A percentile compares a stretch with the other conserved stretches of the same genome.
Conservation (phyloP, 1,140 invertebrate species). For the Brachionus rubens region DNA sequence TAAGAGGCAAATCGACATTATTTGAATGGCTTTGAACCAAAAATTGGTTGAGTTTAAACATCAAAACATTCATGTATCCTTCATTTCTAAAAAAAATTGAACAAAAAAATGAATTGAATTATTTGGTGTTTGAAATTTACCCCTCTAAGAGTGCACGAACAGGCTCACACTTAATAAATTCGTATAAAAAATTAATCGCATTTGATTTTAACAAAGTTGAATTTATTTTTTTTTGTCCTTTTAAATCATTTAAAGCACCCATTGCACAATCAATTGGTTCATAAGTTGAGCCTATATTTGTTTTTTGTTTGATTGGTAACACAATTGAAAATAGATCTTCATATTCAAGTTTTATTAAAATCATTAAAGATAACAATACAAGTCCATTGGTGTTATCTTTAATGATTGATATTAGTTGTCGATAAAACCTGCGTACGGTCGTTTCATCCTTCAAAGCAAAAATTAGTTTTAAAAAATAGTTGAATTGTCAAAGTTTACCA, state of each 20-base stretch:
- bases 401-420: conserved; percentile 23
- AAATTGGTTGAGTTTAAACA: conserved; percentile 29
- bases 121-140: neutral
- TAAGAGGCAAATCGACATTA: neutral
- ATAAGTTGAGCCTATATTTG: conserved; percentile 10
- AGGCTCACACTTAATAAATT: conserved; percentile 29
- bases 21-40: neutral
- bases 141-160: neutral
- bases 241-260: conserved; percentile 14
- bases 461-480: neutral
- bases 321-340: conserved; percentile 17
- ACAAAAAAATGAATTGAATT: neutral
- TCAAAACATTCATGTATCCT: neutral
- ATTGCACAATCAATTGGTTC: conserved; percentile 35
- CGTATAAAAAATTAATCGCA: conserved; percentile 36
- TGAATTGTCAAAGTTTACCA: neutral
- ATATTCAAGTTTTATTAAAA: conserved; percentile 26
- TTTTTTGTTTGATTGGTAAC: neutral
- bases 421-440: neutral
- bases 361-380: conserved; percentile 11
- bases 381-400: conserved; percentile 37
- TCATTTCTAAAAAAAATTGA: conserved; percentile 6
- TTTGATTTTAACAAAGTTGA: neutral
- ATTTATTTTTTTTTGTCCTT: conserved; percentile 17
- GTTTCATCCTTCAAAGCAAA: neutral